phyloP scores from a whole-genome alignment of 2,797 vertebrate genomes.

The Brachyrhaphis roseni region DNA sequence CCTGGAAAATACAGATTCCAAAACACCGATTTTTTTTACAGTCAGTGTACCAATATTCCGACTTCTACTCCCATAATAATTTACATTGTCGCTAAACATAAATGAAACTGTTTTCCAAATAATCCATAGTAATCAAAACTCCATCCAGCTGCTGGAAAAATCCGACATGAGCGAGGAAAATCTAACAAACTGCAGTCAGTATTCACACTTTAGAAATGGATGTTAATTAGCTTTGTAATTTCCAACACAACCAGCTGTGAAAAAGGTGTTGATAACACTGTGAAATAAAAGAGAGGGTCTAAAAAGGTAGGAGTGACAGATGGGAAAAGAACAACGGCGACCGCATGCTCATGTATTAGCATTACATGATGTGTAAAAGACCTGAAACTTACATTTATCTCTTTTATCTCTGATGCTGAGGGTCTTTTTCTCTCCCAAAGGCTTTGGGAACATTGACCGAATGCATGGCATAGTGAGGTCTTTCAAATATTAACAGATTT shows the following conservation, averaged over 20 bases:
- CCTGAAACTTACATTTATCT: neutral
- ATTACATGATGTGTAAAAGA: neutral
- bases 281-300: conserved; percentile 14
- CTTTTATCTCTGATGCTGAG: neutral
- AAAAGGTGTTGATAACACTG: conserved; percentile 64
- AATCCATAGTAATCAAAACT: no score
- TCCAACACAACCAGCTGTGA: conserved; percentile 37
- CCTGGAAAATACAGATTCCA: no score
- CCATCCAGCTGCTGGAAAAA: no score
- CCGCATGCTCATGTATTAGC: neutral
- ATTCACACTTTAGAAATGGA: conserved; percentile 32
- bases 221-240: conserved; percentile 12
- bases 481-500: neutral
- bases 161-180: no score
- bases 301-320: conserved; percentile 48
- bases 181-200: neutral
- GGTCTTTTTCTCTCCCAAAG: neutral
- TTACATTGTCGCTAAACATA: no score
- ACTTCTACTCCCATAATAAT: no score
- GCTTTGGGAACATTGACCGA: neutral
- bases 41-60: no score
- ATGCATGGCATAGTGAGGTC: neutral
- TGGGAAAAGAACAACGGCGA: conserved; percentile 21
- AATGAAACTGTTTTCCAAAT: no score
- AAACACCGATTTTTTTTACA: no score